Evolutionary conservation across 2,888 invertebrate genomes (phyloP).

Genomic region (Stenodema calcarata): DNA sequence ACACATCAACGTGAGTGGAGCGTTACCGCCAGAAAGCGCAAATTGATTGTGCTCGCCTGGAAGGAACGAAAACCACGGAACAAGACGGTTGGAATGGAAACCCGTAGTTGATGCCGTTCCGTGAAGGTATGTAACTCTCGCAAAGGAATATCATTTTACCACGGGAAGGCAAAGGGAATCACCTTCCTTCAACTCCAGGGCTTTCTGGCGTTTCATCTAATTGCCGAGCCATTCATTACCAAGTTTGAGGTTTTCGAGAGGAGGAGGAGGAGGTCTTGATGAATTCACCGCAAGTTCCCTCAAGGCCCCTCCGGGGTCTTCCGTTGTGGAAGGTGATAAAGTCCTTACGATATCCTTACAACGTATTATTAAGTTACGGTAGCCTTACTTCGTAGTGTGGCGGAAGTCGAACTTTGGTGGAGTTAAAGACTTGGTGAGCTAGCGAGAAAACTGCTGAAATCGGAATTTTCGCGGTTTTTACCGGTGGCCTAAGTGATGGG

Average conservation of each 20-base stretch:
- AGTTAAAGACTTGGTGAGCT: too few relatives aligned
- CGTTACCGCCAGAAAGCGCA: background rate
- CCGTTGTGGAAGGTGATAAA: background rate
- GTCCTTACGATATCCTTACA: background rate
- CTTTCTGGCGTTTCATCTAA: slow-evolving; percentile 6
- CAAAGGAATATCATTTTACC: background rate
- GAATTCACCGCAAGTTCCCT: background rate
- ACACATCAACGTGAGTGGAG: too few relatives aligned
- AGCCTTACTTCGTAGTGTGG: too few relatives aligned
- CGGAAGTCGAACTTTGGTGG: too few relatives aligned
- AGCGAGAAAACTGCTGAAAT: too few relatives aligned
- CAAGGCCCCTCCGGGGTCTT: background rate
- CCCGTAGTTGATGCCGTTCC: background rate
- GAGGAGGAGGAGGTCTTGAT: background rate
- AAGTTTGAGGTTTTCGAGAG: slow-evolving; percentile 12
- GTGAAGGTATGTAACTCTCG: background rate
- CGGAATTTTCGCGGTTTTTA: too few relatives aligned
- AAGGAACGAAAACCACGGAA: background rate
- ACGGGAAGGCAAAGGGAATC: background rate
- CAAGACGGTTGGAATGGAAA: background rate
- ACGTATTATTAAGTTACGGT: background rate
- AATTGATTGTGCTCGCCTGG: background rate
- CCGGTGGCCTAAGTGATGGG: too few relatives aligned
- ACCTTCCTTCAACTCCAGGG: background rate
- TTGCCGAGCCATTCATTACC: slow-evolving; percentile 19